Evolutionary conservation across 2,797 vertebrate genomes (phyloP), one percentile per base, ranked within the genome.

Genomic region (Erithacus rubecula): DNA sequence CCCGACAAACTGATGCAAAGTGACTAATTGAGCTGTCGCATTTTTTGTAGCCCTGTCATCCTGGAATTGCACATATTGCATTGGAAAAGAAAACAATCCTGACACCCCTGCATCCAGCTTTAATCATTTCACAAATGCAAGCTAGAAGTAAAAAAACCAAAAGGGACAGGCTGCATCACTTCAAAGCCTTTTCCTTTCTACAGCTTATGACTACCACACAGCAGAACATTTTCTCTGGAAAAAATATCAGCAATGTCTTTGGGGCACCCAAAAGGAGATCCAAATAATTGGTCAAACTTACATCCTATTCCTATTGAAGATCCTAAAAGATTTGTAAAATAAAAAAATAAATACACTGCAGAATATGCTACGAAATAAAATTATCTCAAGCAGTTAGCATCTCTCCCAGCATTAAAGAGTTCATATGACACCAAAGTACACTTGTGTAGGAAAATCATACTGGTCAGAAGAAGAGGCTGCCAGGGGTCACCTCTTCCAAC

Each of bases 1-100:
- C 70, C 41, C 69, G 15, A 67, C 76, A 93, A 96, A 89, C 56
- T 74, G 85, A 84, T 89, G 77, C 70, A 77, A 79, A 95, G 83
- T n/a, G 12, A 90, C 93, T 96, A 91, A 92, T 74, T 92, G 89
- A 93, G 79, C 74, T 27, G 2, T 86, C 17, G 20, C 51, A 65
- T 88, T 83, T 91, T 91, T 83, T 77, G 83, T 78, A 92, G 91
- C 44, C 74, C 77, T 95, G 93, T 91, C 89, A 93, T 78, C 59
- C 91, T 86, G 53, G 53, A 88, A 87, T 49, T 91, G 78, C 86
- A 86, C 65, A 75, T 85, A 32, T 55, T 59, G 60, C 47, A 92
- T 82, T 87, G 3, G 1, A 79, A 89, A 80, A 75, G 87, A 96
- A 95, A 95, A 90, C 75, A 87, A 68, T 67, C 65, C 58, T 87